Percentiles rank a stretch among this genome's conserved stretches.
phyloP scores from a whole-genome alignment of 2,888 invertebrate genomes.

The Drosophila atripex region DNA sequence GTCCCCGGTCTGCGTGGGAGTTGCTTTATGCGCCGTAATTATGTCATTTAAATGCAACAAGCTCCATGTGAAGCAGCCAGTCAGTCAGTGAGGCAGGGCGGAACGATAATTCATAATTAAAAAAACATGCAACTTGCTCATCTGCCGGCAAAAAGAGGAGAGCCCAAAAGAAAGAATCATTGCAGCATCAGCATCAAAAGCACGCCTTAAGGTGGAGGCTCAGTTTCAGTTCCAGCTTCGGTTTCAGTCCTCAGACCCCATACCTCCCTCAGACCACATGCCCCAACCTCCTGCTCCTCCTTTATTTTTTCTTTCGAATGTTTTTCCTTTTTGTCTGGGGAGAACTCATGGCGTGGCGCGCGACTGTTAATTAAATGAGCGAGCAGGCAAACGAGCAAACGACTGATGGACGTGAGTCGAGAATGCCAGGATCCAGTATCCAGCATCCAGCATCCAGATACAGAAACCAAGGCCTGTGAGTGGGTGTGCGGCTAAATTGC shows the following conservation, averaged over 20 bases:
- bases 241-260: constrained; percentile 15
- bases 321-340: constrained; percentile 16
- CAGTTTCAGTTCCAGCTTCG: constrained; percentile 20
- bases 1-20: constrained; percentile 66
- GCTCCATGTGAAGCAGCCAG: constrained; percentile 56
- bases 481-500: constrained; percentile 81
- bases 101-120: constrained; percentile 82
- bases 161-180: constrained; percentile 29
- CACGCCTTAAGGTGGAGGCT: constrained; percentile 36
- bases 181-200: constrained; percentile 27
- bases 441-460: constrained; percentile 50
- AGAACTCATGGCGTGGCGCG: constrained; percentile 68
- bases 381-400: constrained; percentile 81
- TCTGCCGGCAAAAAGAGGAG: constrained; percentile 24
- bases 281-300: constrained; percentile 29
- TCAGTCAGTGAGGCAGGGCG: constrained; percentile 47
- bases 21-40: constrained; percentile 78
- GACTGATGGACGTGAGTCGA: constrained; percentile 73
- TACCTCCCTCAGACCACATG: background rate
- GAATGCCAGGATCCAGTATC: constrained; percentile 39
- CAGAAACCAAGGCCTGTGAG: constrained; percentile 49
- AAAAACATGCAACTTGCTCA: constrained; percentile 76
- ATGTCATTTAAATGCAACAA: constrained; percentile 82
- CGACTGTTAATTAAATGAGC: constrained; percentile 82
- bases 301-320: background rate